Conservation (phyloP, 1,140 invertebrate genomes). For the Macrosteles quadrilineatus region DNA sequence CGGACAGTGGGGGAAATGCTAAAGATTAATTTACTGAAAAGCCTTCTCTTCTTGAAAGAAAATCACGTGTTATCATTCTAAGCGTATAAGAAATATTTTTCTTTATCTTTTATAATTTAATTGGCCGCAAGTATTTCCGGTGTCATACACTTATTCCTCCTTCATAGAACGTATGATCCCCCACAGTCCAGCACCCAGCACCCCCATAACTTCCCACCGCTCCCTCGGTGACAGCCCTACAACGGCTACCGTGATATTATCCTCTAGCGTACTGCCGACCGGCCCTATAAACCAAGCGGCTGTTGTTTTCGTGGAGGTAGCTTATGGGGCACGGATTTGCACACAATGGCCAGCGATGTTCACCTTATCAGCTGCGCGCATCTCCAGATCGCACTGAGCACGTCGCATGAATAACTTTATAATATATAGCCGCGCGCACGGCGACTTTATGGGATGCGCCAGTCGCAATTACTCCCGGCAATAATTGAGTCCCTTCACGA, state of each 20-base stretch:
- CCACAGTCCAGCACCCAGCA: no score
- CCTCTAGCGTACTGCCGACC: background rate
- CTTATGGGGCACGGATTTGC: slow-evolving; percentile 15
- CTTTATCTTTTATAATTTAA: no score
- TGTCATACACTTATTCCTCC: no score
- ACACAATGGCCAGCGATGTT: slow-evolving; percentile 23
- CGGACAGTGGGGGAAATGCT: no score
- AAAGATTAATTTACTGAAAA: no score
- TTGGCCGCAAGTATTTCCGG: no score
- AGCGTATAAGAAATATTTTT: no score
- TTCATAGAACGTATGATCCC: no score
- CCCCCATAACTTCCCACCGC: no score
- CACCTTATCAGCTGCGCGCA: slow-evolving; percentile 19
- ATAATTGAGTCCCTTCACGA: slow-evolving; percentile 22
- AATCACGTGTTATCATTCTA: no score
- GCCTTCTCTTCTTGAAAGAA: no score
- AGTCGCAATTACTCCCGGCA: slow-evolving; percentile 15
- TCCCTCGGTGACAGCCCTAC: no score
- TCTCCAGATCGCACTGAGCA: slow-evolving; percentile 14
- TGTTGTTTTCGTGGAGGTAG: slow-evolving; percentile 11
- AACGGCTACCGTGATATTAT: slow-evolving; percentile 7
- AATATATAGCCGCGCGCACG: slow-evolving; percentile 12
- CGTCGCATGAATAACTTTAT: slow-evolving; percentile 26
- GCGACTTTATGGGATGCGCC: slow-evolving; percentile 18
- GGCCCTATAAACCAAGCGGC: slow-evolving; percentile 6